Conservation (phyloP, 1,140 invertebrate genomes). For the Drosophila prosaltans region DNA sequence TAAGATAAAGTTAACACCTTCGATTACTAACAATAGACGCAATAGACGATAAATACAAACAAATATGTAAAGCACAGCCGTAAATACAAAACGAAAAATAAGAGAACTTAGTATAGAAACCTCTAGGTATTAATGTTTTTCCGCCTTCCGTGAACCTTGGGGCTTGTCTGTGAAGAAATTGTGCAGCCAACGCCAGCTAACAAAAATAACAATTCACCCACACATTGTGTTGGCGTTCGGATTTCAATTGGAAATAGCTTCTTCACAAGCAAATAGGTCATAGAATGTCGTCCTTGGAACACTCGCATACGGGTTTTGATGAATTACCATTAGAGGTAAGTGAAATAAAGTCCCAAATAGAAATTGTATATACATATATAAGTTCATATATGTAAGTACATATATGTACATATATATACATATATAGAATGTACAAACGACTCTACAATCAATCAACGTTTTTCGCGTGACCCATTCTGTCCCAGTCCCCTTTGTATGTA, state of each 20-base stretch:
- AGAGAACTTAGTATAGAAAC: background rate
- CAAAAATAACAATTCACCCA: constrained; percentile 3
- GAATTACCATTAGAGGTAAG: constrained; percentile 81
- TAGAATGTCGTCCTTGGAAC: constrained; percentile 56
- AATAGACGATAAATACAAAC: background rate
- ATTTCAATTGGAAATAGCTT: background rate
- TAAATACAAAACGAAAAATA: background rate
- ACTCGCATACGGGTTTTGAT: constrained; percentile 53
- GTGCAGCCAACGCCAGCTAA: background rate
- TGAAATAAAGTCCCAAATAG: background rate
- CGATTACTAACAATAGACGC: background rate
- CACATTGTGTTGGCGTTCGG: background rate
- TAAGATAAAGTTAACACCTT: constrained; percentile 6
- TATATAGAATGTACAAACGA: background rate
- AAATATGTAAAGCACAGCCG: background rate
- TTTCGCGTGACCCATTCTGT: constrained; percentile 47
- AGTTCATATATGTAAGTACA: too few relatives aligned
- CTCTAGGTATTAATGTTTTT: background rate
- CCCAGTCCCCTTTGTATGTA: background rate
- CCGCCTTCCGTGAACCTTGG: background rate
- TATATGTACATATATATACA: background rate
- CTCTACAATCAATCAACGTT: background rate
- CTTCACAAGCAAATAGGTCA: background rate
- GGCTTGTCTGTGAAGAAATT: background rate
- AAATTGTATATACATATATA: background rate